Evolutionary conservation across 2,797 vertebrate species (phyloP).

Genomic region (Brachyrhaphis roseni): DNA sequence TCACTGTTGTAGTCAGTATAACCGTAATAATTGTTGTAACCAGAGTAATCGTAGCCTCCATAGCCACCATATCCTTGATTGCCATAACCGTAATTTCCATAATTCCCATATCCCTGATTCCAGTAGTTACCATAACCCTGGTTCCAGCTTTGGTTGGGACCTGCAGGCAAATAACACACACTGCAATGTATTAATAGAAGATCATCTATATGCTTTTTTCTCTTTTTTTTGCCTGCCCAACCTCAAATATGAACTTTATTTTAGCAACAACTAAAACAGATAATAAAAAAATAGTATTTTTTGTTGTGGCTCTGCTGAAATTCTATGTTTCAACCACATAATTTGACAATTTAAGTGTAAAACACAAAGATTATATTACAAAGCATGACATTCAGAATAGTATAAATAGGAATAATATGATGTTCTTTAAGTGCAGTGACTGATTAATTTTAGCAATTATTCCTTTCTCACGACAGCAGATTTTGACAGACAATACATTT

Average conservation of each 20-base stretch:
- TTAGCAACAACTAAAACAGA: background rate
- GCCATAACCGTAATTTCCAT: conserved; percentile 92
- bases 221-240: background rate
- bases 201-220: background rate
- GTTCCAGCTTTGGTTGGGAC: conserved; percentile 96
- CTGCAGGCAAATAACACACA: conserved; percentile 71
- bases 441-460: background rate
- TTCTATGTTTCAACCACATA: background rate
- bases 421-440: background rate
- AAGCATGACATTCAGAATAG: background rate
- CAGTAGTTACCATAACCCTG: conserved; percentile 97
- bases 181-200: background rate
- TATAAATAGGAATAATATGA: background rate
- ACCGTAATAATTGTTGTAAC: conserved; percentile 99
- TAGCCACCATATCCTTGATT: conserved; percentile 98
- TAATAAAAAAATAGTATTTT: background rate
- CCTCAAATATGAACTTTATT: background rate
- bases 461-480: too few species aligned
- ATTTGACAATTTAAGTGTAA: background rate
- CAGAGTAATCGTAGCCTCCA: conserved; percentile 96
- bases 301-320: too few species aligned
- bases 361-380: background rate
- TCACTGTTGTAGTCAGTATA: conserved; percentile 98
- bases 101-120: conserved; percentile 97
- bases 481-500: too few species aligned